phyloP scores from a whole-genome alignment of 2,888 invertebrate species.

The Epirrita christyi region DNA sequence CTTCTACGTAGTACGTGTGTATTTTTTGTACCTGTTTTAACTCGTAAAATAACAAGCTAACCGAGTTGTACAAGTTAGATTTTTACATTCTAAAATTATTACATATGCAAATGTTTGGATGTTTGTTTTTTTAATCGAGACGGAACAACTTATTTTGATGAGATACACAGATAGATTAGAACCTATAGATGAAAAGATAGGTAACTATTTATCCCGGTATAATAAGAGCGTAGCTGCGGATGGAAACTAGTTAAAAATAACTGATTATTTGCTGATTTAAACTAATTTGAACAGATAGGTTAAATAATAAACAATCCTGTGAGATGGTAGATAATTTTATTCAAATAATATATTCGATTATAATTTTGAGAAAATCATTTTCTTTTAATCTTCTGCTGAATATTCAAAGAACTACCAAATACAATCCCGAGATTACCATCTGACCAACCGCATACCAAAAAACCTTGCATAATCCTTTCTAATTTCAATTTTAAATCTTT shows the following conservation, averaged over 20 bases:
- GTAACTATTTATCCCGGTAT: background rate
- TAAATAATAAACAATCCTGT: no score
- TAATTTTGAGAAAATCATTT: background rate
- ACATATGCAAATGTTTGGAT: no score
- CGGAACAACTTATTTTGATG: background rate
- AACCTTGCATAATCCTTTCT: slow-evolving; percentile 51
- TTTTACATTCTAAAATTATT: no score
- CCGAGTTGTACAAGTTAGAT: no score
- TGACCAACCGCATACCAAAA: slow-evolving; percentile 46
- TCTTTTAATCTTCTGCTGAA: slow-evolving; percentile 16
- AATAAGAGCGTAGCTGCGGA: no score
- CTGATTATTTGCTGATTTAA: no score
- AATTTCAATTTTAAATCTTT: slow-evolving; percentile 62
- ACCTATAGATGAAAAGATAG: background rate
- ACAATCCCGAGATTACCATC: slow-evolving; percentile 42
- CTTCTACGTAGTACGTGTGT: slow-evolving; percentile 28
- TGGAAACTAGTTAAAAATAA: no score
- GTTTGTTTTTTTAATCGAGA: background rate
- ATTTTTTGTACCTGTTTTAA: no score
- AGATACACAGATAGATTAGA: background rate
- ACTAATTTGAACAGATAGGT: no score
- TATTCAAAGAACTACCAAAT: slow-evolving; percentile 27
- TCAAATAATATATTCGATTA: no score
- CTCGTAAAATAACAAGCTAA: no score
- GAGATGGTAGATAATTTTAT: no score